Conservation (phyloP, 2,888 invertebrate genomes). For the Pogonocherus hispidulus region DNA sequence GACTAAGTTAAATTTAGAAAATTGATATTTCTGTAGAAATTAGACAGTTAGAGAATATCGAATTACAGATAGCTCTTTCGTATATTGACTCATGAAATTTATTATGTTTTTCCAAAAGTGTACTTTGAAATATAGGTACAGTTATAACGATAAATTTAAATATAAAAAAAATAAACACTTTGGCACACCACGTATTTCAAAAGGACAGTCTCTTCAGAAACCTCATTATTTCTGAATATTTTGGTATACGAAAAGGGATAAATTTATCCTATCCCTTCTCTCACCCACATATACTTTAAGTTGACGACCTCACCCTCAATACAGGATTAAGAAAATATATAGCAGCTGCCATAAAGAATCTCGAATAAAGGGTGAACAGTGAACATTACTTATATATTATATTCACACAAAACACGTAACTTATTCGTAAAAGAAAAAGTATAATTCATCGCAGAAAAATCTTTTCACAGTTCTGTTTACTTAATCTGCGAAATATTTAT, state of each 20-base stretch:
- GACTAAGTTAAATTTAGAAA: no score
- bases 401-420: not conserved
- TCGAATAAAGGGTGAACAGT: conserved; percentile 8
- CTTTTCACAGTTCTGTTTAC: not conserved
- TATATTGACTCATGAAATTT: no score
- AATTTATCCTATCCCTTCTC: not conserved
- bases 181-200: no score
- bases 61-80: no score
- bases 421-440: conserved; percentile 2
- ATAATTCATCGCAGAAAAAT: not conserved
- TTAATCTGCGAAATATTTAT: not conserved
- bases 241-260: not conserved
- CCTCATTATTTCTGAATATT: not conserved
- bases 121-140: no score
- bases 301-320: conserved; percentile 12
- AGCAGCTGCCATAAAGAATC: not conserved
- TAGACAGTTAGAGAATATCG: no score
- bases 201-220: no score
- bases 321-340: conserved; percentile 17
- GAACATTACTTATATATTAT: conserved; percentile 20
- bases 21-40: no score
- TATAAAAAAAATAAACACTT: no score
- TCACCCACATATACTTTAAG: conserved; percentile 1
- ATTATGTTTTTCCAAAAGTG: no score
- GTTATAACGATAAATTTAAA: no score